A percentile compares a stretch with the other conserved stretches of the same genome.
These are phyloP conservation scores for Cryptotis parvus DNA, from an alignment of 2,113 vertebrate genomes.

Conservation along the genomic window DNA sequence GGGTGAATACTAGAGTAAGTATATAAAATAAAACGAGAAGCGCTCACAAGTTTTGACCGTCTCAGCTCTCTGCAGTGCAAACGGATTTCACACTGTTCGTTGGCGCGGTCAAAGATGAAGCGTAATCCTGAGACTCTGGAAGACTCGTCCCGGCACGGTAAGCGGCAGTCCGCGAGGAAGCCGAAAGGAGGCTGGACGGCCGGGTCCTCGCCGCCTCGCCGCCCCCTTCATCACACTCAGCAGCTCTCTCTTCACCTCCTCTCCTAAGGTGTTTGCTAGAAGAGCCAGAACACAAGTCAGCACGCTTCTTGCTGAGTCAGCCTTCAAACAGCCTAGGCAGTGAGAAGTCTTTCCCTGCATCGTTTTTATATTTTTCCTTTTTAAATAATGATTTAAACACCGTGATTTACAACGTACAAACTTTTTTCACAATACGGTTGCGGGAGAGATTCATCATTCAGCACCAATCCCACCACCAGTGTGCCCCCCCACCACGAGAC, in stretches of 20 bases:
- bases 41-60: background rate
- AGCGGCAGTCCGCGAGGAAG: background rate
- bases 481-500: no score
- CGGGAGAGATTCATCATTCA: no score
- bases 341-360: conserved; percentile 4
- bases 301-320: background rate
- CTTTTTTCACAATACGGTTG: no score
- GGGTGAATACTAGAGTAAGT: no score
- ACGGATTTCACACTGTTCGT: background rate
- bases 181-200: background rate
- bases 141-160: background rate
- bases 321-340: conserved; percentile 17
- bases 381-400: no score
- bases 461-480: no score
- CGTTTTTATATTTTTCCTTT: no score
- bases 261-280: background rate
- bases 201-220: no score
- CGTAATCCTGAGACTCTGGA: conserved; percentile 21
- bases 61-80: background rate
- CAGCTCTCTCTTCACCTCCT: background rate
- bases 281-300: background rate
- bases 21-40: conserved; percentile 1
- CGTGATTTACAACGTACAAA: no score
- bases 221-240: no score
- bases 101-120: conserved; percentile 29